Evolutionary conservation across 30 jellyfish, hydroid and myxozoan genomes (phyloP).

Genomic region (Aurelia sp.): DNA sequence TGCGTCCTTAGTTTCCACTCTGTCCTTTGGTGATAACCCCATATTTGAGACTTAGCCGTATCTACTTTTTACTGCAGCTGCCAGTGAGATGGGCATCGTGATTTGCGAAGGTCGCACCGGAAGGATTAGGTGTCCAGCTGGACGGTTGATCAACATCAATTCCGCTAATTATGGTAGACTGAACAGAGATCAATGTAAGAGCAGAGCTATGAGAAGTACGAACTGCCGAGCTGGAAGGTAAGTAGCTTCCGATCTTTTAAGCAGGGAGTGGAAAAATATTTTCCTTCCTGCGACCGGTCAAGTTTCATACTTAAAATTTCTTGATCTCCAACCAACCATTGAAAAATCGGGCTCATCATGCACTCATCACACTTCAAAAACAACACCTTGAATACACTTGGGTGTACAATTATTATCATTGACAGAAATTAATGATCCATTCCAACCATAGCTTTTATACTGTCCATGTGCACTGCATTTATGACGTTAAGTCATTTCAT

Average conservation of each 20-base stretch:
- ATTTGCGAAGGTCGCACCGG: slow-evolving; percentile 75
- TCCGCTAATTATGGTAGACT: slow-evolving; percentile 61
- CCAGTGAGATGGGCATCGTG: slow-evolving; percentile 56
- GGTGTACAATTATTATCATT: too few relatives aligned
- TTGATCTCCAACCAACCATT: not conserved
- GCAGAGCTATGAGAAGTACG: slow-evolving; percentile 53
- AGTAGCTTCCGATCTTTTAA: not conserved
- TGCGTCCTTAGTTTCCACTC: too few relatives aligned
- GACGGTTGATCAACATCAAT: slow-evolving; percentile 55
- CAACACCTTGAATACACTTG: too few relatives aligned
- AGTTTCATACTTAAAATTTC: not conserved
- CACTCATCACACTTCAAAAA: not conserved
- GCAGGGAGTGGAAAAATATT: not conserved
- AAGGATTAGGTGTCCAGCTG: slow-evolving; percentile 49
- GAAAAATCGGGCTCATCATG: not conserved
- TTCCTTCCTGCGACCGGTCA: not conserved
- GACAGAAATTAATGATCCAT: too few relatives aligned
- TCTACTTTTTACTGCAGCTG: slow-evolving; percentile 20
- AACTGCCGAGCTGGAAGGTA: slow-evolving; percentile 53
- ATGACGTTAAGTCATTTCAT: too few relatives aligned
- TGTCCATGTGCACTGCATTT: too few relatives aligned
- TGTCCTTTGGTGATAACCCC: too few relatives aligned
- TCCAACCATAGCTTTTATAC: too few relatives aligned
- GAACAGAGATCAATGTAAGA: slow-evolving; percentile 53
- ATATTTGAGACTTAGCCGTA: too few relatives aligned